Percentiles rank a stretch among this genome's conserved stretches.
Conservation (phyloP, 2,113 vertebrate species). For the Hyaena hyaena region DNA sequence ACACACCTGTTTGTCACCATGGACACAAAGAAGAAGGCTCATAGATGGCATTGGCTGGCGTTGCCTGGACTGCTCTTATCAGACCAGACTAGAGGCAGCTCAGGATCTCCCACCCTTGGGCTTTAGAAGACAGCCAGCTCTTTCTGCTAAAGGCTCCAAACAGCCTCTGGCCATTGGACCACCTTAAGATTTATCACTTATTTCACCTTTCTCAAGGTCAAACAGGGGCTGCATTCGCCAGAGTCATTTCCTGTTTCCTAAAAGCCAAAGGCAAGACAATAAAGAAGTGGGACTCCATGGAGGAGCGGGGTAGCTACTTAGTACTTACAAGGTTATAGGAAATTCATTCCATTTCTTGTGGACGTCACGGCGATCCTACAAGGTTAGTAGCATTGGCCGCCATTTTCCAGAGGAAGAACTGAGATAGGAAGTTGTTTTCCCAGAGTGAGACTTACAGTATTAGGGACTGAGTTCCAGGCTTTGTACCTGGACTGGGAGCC, state of each 20-base stretch:
- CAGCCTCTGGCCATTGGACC: background rate
- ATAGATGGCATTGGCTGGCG: fast-evolving
- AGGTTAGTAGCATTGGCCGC: background rate
- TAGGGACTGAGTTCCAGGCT: background rate
- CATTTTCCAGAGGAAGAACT: background rate
- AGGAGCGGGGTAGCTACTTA: background rate
- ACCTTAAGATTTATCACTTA: conserved; percentile 56
- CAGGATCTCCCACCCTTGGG: background rate
- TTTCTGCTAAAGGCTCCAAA: background rate
- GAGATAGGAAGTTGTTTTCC: background rate
- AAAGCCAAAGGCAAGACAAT: conserved; percentile 55
- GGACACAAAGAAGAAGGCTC: background rate
- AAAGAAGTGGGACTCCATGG: background rate
- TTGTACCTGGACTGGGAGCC: background rate
- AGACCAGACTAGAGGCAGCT: background rate
- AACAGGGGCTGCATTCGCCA: conserved; percentile 46
- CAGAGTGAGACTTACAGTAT: background rate
- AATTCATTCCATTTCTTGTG: conserved; percentile 24
- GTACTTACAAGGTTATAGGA: conserved; percentile 54
- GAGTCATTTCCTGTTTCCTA: conserved; percentile 67
- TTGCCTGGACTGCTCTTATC: background rate
- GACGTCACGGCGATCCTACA: background rate
- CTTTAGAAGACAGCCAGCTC: background rate
- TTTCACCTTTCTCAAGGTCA: conserved; percentile 66
- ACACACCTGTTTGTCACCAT: background rate